These are phyloP conservation scores for Eupsilia transversa DNA, from an alignment of 2,888 invertebrate species.

Conservation along the genomic window DNA sequence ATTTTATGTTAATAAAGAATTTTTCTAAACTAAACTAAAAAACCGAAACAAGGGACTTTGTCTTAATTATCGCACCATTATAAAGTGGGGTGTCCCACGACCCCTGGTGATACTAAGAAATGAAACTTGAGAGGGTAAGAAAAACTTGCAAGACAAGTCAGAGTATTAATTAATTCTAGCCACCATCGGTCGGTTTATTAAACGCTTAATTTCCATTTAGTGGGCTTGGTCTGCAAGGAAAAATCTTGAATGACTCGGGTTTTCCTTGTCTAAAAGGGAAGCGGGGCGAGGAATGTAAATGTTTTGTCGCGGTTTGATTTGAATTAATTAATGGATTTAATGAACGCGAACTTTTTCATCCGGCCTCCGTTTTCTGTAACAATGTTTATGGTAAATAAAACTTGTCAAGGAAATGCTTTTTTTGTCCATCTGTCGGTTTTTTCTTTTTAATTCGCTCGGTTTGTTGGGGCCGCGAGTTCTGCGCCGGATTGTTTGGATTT, in stretches of 20 bases:
- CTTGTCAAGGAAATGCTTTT: conserved; percentile 89
- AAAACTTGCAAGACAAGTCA: conserved; percentile 83
- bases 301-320: conserved; percentile 89
- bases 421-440: conserved; percentile 86
- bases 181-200: conserved; percentile 85
- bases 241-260: conserved; percentile 81
- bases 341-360: conserved; percentile 89
- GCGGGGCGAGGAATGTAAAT: conserved; percentile 85
- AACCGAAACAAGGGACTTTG: conserved; percentile 85
- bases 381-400: conserved; percentile 90
- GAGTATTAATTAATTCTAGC: conserved; percentile 88
- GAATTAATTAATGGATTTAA: conserved; percentile 90
- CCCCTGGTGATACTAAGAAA: conserved; percentile 82
- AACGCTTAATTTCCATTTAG: conserved; percentile 88
- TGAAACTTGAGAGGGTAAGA: conserved; percentile 82
- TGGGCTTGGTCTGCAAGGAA: conserved; percentile 76
- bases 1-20: too few species aligned
- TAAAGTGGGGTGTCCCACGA: conserved; percentile 83
- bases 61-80: conserved; percentile 89
- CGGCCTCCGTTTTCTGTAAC: conserved; percentile 84
- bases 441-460: conserved; percentile 87
- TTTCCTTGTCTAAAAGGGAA: conserved; percentile 83
- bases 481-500: conserved; percentile 87
- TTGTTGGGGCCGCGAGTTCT: conserved; percentile 81
- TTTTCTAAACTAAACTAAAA: too few species aligned